Conservation (phyloP, 2,797 vertebrate species). For the Streptopelia turtur region DNA sequence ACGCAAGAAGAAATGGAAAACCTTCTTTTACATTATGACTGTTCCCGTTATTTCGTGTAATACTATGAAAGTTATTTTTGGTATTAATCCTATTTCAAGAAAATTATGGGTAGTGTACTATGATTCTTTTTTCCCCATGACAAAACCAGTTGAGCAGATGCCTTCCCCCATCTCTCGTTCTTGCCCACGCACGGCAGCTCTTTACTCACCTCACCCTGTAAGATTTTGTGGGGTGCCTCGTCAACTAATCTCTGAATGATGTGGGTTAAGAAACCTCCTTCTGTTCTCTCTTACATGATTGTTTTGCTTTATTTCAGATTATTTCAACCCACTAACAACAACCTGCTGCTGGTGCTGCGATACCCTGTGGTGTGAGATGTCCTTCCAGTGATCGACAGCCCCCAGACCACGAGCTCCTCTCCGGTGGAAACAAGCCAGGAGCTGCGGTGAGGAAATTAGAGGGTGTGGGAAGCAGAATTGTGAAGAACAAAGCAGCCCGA, state of each 20-base stretch:
- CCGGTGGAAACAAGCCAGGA: too few relatives aligned
- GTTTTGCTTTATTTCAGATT: neutral
- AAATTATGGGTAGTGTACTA: neutral
- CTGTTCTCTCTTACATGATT: neutral
- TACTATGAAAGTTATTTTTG: neutral
- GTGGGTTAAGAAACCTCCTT: neutral
- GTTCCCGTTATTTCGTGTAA: neutral
- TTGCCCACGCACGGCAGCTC: neutral
- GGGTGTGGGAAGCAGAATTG: neutral
- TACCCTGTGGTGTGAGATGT: neutral
- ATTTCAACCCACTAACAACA: neutral
- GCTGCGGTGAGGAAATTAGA: neutral
- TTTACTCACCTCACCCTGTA: neutral
- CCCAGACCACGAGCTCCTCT: neutral
- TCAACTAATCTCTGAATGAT: neutral
- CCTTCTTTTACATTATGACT: neutral
- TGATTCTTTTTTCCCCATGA: neutral
- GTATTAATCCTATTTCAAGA: neutral
- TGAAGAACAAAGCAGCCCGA: neutral
- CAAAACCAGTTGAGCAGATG: neutral
- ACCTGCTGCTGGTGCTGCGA: neutral
- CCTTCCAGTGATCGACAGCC: neutral
- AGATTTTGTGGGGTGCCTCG: neutral
- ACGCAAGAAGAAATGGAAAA: neutral
- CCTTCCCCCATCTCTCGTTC: neutral